Evolutionary conservation across 2,113 vertebrate genomes (phyloP).

Genomic region (Aphyosemion australe): DNA sequence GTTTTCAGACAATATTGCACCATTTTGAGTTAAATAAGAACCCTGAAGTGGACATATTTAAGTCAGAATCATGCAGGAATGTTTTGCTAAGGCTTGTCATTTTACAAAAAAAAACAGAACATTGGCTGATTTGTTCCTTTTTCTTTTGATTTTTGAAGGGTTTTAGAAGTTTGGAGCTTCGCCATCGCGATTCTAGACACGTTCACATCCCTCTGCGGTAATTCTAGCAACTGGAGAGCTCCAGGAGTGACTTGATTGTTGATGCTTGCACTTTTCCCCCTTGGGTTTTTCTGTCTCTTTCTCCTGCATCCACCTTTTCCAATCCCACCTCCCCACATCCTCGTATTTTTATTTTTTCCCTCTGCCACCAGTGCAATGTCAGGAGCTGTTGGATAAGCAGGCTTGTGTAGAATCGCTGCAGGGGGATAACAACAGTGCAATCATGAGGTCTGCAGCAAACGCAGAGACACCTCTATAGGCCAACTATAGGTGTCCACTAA

Average conservation of each 20-base stretch:
- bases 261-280: conserved; percentile 72
- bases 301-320: conserved; percentile 56
- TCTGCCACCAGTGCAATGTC: conserved; percentile 66
- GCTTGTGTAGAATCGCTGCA: conserved; percentile 68
- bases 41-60: background rate
- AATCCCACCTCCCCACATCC: conserved; percentile 34
- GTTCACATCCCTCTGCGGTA: conserved; percentile 67
- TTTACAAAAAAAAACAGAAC: conserved; percentile 3
- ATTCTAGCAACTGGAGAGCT: conserved; percentile 71
- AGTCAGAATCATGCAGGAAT: conserved; percentile 18
- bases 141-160: conserved; percentile 51
- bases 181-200: conserved; percentile 69
- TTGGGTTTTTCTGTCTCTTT: conserved; percentile 68
- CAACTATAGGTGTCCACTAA: conserved; percentile 37
- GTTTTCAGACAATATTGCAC: conserved; percentile 4
- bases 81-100: conserved; percentile 8
- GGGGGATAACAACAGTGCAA: conserved; percentile 72
- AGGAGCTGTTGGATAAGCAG: conserved; percentile 77
- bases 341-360: conserved; percentile 3
- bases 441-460: conserved; percentile 63
- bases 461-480: conserved; percentile 45
- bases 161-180: conserved; percentile 71
- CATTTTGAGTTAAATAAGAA: conserved; percentile 12
- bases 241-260: conserved; percentile 78
- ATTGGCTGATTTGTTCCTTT: conserved; percentile 46